phyloP scores from a whole-genome alignment of 2,797 vertebrate species.

The Acanthurus lineatus region DNA sequence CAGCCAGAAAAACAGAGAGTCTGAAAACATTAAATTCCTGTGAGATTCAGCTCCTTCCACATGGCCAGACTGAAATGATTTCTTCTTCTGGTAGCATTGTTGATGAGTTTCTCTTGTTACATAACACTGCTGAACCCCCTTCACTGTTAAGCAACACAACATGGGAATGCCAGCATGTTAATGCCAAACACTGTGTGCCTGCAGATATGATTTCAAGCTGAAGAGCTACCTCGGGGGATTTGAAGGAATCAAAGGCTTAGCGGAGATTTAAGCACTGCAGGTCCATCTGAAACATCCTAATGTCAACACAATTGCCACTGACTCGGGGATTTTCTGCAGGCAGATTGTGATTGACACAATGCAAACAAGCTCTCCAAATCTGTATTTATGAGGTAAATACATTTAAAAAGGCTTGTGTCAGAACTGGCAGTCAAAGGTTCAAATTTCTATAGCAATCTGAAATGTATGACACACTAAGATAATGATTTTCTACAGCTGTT shows the following conservation, averaged over 20 bases:
- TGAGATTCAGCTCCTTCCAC: constrained; percentile 23
- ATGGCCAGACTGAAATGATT: constrained; percentile 34
- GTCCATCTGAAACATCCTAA: constrained; percentile 71
- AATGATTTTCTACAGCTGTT: not conserved
- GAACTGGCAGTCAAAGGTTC: constrained; percentile 14
- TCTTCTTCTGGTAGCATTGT: constrained; percentile 32
- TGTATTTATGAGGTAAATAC: constrained; percentile 45
- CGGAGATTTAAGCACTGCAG: constrained; percentile 73
- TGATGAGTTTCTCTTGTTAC: constrained; percentile 65
- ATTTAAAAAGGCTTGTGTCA: constrained; percentile 32
- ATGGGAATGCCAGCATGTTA: constrained; percentile 64
- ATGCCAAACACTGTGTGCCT: constrained; percentile 68
- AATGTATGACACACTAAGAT: constrained; percentile 9
- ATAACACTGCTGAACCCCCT: constrained; percentile 68
- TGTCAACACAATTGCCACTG: constrained; percentile 71
- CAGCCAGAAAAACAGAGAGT: constrained; percentile 26
- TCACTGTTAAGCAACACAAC: constrained; percentile 65
- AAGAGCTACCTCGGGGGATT: constrained; percentile 74
- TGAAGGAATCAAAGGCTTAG: constrained; percentile 81
- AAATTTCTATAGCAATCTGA: constrained; percentile 36
- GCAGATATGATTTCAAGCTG: constrained; percentile 77
- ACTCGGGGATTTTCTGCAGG: constrained; percentile 67
- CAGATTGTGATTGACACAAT: constrained; percentile 61
- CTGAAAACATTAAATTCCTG: constrained; percentile 23
- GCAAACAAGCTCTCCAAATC: constrained; percentile 52